Percentiles rank a stretch among this genome's conserved stretches.
phyloP scores from a whole-genome alignment of 2,888 invertebrate species.

The Drosophila algonquin region DNA sequence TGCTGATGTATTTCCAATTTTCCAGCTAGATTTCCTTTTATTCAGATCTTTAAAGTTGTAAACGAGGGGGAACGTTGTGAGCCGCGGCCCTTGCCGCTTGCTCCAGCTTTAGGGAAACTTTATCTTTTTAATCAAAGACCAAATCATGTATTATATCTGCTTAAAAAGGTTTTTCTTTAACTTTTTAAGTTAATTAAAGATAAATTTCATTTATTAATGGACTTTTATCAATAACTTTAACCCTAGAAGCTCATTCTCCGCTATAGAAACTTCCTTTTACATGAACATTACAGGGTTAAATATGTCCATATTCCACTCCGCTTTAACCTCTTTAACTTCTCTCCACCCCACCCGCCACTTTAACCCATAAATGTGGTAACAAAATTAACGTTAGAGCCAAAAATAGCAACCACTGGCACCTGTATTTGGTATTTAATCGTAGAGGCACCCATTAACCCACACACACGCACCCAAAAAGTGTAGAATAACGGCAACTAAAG shows the following conservation, averaged over 20 bases:
- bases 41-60: not conserved
- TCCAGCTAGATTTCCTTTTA: not conserved
- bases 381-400: slow-evolving; percentile 6
- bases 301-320: not conserved
- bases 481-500: not conserved
- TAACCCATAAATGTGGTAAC: slow-evolving; percentile 15
- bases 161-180: no score
- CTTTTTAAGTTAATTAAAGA: no score
- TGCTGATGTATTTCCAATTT: not conserved
- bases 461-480: slow-evolving; percentile 1
- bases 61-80: no score
- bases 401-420: slow-evolving; percentile 29
- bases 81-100: no score
- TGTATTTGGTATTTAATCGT: slow-evolving; percentile 1
- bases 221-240: no score
- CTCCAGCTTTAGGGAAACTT: no score
- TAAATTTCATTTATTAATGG: no score
- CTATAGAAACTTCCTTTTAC: not conserved
- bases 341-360: slow-evolving; percentile 10
- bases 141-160: no score
- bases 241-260: no score
- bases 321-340: slow-evolving; percentile 25
- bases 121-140: no score
- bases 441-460: not conserved
- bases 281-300: not conserved